Evolutionary conservation across 1,140 invertebrate species (phyloP), one percentile per base, ranked within the genome.

Genomic region (Portunus trituberculatus): DNA sequence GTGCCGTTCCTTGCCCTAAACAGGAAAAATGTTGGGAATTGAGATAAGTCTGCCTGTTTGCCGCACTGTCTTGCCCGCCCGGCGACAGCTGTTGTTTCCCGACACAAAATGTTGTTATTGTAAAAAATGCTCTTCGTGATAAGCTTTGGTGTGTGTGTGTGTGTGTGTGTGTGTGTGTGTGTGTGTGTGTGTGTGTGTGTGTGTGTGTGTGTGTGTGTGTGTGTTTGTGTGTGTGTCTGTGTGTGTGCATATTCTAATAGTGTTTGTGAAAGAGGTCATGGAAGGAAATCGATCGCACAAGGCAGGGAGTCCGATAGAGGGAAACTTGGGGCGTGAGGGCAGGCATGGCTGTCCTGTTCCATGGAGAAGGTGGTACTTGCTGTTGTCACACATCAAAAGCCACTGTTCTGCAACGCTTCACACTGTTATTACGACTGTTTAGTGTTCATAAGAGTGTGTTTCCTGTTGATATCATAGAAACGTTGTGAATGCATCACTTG

Each of bases 11-110:
- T 76, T 76, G 67, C n/a, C 67, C 67, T 76, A 76, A 76, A 76
- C 67, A 76, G 67, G 67, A 76, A 76, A 76, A 76, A 76, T 76
- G 67, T 76, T 76, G 67, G 67, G n/a, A 76, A 76, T 76, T 76
- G 67, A 76, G 67, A 76, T 76, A 76, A 76, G 25, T 76, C 67
- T 76, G 67, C 67, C 67, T 76, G 67, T 76, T 76, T 76, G 67
- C n/a, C 67, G 67, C 67, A n/a, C 67, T n/a, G 67, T 76, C 67
- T 76, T 76, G 20, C n/a, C 20, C 0, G 67, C 12, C 67, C 25
- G 67, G n/a, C 67, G 67, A 76, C 67, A 76, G 67, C 67, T 76
- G 67, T 76, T 76, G 67, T 76, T n/a, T 76, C 20, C 20, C 67
- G n/a, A 76, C 67, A 25, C 67, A n/a, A 7, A n/a, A 76, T 76